These are phyloP conservation scores for Dynastes grantii DNA, from an alignment of 2,888 invertebrate species.

Conservation along the genomic window DNA sequence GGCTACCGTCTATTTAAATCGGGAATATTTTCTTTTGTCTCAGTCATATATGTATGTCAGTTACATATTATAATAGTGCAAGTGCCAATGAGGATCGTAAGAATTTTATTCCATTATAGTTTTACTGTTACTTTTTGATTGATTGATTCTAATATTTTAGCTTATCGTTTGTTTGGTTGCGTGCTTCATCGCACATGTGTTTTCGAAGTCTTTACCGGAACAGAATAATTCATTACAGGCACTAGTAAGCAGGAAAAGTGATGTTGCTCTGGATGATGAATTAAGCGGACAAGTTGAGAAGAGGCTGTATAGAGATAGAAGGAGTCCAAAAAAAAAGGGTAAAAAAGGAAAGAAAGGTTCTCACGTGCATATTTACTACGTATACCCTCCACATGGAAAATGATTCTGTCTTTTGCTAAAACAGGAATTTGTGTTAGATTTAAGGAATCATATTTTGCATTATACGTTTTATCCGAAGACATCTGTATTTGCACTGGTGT, in stretches of 20 bases:
- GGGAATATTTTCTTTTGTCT: neutral
- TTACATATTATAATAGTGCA: neutral
- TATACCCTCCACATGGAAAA: neutral
- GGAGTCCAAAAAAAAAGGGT: slow-evolving; percentile 6
- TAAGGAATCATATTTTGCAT: no score
- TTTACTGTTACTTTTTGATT: neutral
- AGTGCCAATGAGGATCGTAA: slow-evolving; percentile 22
- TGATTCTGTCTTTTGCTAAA: neutral
- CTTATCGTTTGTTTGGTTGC: neutral
- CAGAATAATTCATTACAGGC: neutral
- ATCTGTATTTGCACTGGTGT: no score
- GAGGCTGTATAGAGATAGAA: neutral
- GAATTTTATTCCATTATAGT: neutral
- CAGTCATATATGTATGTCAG: neutral
- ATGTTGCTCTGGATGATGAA: neutral
- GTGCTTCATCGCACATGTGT: neutral
- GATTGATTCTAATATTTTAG: neutral
- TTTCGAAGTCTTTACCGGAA: neutral
- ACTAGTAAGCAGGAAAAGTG: neutral
- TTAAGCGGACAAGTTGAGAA: neutral
- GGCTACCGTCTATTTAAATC: slow-evolving; percentile 10
- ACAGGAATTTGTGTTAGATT: no score
- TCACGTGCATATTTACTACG: neutral
- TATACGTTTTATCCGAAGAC: no score
- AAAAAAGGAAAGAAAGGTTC: slow-evolving; percentile 23